Conservation (phyloP, 1,140 invertebrate species). For the Ganaspis sp. region DNA sequence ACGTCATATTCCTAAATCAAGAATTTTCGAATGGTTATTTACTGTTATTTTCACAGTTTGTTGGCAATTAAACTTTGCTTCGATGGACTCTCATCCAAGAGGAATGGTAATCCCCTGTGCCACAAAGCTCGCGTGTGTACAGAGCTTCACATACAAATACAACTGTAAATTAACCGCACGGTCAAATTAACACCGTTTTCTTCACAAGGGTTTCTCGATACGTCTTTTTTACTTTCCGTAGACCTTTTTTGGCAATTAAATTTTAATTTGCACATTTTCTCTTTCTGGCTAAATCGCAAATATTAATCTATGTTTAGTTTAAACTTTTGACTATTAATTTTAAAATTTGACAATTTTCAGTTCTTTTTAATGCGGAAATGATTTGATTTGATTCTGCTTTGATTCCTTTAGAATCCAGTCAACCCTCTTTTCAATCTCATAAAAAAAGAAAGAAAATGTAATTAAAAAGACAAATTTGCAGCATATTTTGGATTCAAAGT, state of each 20-base stretch:
- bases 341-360: no score
- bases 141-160: neutral
- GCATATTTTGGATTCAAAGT: no score
- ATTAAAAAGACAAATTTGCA: no score
- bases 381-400: no score
- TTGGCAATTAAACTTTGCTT: conserved; percentile 13
- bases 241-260: neutral
- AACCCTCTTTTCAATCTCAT: no score
- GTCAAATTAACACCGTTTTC: conserved; percentile 6
- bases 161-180: conserved; percentile 5
- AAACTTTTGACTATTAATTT: no score
- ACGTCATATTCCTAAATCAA: conserved; percentile 8
- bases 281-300: no score
- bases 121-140: neutral
- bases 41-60: neutral
- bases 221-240: neutral
- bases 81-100: neutral
- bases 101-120: neutral
- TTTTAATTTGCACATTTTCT: neutral
- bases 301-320: no score
- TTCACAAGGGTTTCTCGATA: neutral
- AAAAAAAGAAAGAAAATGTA: no score
- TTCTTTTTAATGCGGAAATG: no score
- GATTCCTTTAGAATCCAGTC: no score
- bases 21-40: conserved; percentile 1